Evolutionary conservation across 2,888 invertebrate species (phyloP), one percentile per base, ranked within the genome.

Genomic region (Agrotis segetum): DNA sequence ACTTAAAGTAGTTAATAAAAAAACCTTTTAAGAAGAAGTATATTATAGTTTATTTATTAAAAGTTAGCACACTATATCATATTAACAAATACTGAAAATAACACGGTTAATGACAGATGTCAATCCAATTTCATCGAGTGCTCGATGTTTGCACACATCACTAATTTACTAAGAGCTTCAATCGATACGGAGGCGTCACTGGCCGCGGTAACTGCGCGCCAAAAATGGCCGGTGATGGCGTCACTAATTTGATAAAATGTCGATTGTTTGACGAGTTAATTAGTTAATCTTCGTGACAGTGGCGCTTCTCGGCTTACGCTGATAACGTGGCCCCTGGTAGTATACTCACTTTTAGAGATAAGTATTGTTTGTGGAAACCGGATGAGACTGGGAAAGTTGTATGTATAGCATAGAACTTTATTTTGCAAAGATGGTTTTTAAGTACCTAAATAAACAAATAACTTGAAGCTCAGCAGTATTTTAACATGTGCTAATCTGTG

Each of bases 91-190:
- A 79, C n/a, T 63, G 56, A 40, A 73, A 82, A 73, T 79, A 59
- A 52, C 79, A 63, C 24, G 62, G 66, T 73, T 79, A 79, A 79
- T 89, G 89, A 89, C 85, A 91, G 85, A 79, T 87, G 89, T 88
- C 91, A 89, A 91, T 91, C 84, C 83, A 91, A 91, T 92, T 89
- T 81, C 82, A 90, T 89, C 88, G 87, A 91, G 89, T 91, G 89
- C 74, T 88, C 88, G 88, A 77, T 86, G 85, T 90, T 87, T 88
- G 82, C 84, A 83, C 79, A 85, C 92, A 87, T 88, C 89, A 90
- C 90, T 92, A 93, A 93, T 94, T 92, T 87, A 86, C 90, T 92
- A 91, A 92, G 88, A 91, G 92, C 87, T 74, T 74, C 67, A 86
- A 89, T 89, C 87, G 88, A 90, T 89, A 85, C 74, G 65, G 66